phyloP scores from a whole-genome alignment of 2,888 invertebrate genomes.

The Actias luna region DNA sequence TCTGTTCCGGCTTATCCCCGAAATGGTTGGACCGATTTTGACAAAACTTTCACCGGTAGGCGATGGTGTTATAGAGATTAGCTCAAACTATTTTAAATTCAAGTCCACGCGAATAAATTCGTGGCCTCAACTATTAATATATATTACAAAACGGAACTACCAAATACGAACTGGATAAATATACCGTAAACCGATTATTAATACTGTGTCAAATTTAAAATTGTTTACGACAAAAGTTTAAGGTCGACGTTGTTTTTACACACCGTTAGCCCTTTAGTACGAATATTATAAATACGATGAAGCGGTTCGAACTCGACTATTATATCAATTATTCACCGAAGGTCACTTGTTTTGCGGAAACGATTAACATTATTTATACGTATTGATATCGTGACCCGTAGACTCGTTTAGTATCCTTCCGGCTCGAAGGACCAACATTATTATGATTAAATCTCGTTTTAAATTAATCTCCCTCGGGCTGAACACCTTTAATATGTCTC shows the following conservation, averaged over 20 bases:
- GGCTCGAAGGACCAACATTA: neutral
- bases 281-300: neutral
- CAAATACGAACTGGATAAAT: no score
- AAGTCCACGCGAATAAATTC: no score
- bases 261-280: neutral
- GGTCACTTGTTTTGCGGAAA: constrained; percentile 3
- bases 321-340: neutral
- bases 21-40: no score
- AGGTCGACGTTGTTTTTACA: constrained; percentile 2
- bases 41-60: no score
- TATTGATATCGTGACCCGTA: neutral
- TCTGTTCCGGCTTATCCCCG: no score
- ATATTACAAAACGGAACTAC: no score
- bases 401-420: constrained; percentile 1
- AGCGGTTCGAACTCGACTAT: constrained; percentile 6
- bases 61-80: no score
- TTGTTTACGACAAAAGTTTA: constrained; percentile 10
- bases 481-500: neutral
- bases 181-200: no score
- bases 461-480: neutral
- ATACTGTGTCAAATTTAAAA: neutral
- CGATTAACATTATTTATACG: constrained; percentile 1
- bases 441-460: neutral
- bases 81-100: no score
- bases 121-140: no score